Evolutionary conservation across 2,113 vertebrate species (phyloP).

Genomic region (Platysternon megacephalum): DNA sequence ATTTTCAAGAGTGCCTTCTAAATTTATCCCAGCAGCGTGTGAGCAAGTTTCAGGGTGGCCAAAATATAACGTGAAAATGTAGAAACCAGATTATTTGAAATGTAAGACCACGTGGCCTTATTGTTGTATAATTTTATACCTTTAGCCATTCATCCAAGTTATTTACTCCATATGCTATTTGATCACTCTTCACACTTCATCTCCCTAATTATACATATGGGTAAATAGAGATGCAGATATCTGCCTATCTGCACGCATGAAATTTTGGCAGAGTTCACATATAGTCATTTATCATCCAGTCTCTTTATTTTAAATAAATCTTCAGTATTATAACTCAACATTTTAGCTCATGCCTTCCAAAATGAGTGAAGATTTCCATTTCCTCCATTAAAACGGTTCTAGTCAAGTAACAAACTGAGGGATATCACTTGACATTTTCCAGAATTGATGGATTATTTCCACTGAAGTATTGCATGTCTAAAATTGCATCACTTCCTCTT

Average conservation of each 20-base stretch:
- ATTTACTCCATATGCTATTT: not conserved
- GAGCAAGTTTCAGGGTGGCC: not conserved
- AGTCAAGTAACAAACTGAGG: not conserved
- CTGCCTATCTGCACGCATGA: not conserved
- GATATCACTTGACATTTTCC: not conserved
- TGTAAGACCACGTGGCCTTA: not conserved
- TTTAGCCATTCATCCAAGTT: not conserved
- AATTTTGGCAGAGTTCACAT: not conserved
- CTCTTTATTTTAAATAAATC: rapidly evolving
- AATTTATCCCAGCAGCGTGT: rapidly evolving
- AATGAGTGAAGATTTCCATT: not conserved
- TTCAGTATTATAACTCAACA: not conserved
- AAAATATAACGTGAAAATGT: not conserved
- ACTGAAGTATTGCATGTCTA: not conserved
- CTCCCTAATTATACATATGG: not conserved
- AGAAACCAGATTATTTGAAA: not conserved
- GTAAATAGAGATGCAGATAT: not conserved
- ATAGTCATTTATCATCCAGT: rapidly evolving
- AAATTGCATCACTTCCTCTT: not conserved
- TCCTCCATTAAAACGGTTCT: not conserved
- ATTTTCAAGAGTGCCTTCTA: not conserved
- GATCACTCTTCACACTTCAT: not conserved
- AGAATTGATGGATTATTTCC: not conserved
- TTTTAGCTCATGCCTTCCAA: not conserved
- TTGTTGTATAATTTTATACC: not conserved